Evolutionary conservation across 92 coral and sea anemone species (phyloP), one percentile per base, ranked within the genome.

Genomic region (Nematostella vectensis): DNA sequence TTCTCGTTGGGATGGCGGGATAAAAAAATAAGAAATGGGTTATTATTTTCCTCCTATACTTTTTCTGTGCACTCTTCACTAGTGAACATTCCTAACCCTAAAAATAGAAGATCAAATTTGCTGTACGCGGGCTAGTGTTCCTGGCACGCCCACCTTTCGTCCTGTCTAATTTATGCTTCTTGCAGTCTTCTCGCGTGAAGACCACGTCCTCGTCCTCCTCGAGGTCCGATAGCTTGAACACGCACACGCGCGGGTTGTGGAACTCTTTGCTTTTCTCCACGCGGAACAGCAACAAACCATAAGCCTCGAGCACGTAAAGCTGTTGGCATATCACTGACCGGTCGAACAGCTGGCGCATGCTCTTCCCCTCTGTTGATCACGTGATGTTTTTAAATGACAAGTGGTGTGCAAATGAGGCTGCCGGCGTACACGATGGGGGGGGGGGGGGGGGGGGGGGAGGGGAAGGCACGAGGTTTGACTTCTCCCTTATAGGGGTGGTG

Each of bases 221-320:
- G 37, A 91, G 81, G 58, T 91, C 93, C 9, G 87, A 57, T 55
- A 91, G 52, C 44, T 74, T 78, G 50, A 91, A 91, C 26, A 77
- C 87, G 61, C 87, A 88, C 47, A 91, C 54, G 61, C 87, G 69
- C 25, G 95, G 72, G 50, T 69, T 72, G 55, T 79, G 70, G 45
- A 79, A 79, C 22, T 91, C 98, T 61, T 88, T 80, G 33, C 96
- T 95, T 91, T 83, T 85, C 54, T 91, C 95, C 0, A 83, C 75
- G 28, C 93, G 95, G 54, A 91, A 70, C 36, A 91, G 58, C 39
- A 91, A 53, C 45, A 91, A 60, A 15, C 83, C 95, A 48, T 85
- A 88, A 3, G 82, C 81, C 59, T 86, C 98, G 9, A 81, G 79
- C 1, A 91, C 81, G 29, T 72, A 62, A 47, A 91, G 63, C 61